Evolutionary conservation across 2,888 invertebrate species (phyloP), one percentile per base, ranked within the genome.

Genomic region (Cheilosia urbana): DNA sequence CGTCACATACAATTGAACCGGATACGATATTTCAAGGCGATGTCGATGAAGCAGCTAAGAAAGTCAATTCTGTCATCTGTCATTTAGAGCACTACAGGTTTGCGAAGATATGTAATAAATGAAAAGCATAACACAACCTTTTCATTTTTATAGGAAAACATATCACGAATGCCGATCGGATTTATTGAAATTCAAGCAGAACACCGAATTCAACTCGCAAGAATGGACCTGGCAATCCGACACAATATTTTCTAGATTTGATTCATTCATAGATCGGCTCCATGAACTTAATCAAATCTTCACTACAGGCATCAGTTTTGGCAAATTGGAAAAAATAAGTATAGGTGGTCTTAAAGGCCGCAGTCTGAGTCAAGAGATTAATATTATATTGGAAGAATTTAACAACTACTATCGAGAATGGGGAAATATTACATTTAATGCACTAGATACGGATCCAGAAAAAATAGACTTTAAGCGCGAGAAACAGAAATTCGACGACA

Each of bases 281-380:
- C 92, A 93, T 65, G 93, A 95, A 89, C 93, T 97, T 5, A 93
- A 96, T 92, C 93, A 93, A 2, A 94, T 98, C 87, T 95, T 98
- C 87, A 94, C 95, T 51, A 95, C 96, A 0, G 96, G 96, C 0
- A 93, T 95, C 2, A 98, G 98, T 90, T 97, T 97, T 91, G 92
- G 95, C 55, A 98, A 97, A 90, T 91, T 98, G 82, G 98, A 98
- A 91, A 97, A 97, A 90, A 95, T 97, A 1, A 96, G 96, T 90
- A 94, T 97, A 73, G 95, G 95, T 51, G 97, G 96, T 0, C 90
- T 95, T 7, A 93, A 94, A 77, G 96, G 95, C 1, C 94, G 94
- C 87, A 93, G 92, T 24, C 93, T 95, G 15, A 94, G 94, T 69
- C 90, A 92, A 0, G 94, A 93, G 79, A 92, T 94, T 2, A 89